These are phyloP conservation scores for Meganola albula DNA, from an alignment of 2,888 invertebrate genomes.

Conservation along the genomic window DNA sequence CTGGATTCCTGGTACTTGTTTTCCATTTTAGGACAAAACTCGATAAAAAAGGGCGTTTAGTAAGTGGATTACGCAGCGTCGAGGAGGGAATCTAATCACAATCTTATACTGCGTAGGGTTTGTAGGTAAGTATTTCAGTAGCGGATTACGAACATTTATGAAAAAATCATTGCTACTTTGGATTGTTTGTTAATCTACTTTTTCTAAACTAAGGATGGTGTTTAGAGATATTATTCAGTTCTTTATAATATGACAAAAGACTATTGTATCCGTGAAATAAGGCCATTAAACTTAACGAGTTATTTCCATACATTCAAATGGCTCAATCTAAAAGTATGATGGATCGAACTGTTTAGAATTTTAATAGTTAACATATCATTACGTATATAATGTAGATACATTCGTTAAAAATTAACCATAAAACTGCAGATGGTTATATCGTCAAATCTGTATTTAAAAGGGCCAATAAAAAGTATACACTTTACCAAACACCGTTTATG, in stretches of 20 bases:
- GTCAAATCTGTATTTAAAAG: no score
- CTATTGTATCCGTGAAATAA: constrained; percentile 46
- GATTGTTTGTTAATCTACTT: no score
- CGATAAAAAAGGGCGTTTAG: constrained; percentile 71
- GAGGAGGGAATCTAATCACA: constrained; percentile 42
- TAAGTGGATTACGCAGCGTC: constrained; percentile 27
- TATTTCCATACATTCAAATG: constrained; percentile 38
- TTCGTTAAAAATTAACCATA: constrained; percentile 8
- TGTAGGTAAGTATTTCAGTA: no score
- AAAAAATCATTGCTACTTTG: no score
- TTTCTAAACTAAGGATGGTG: no score
- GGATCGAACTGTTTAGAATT: constrained; percentile 19
- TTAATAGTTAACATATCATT: no score
- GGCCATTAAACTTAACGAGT: constrained; percentile 31
- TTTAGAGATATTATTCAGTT: no score
- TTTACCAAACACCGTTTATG: no score
- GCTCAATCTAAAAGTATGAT: constrained; percentile 43
- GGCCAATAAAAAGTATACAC: no score
- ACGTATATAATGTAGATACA: constrained; percentile 17
- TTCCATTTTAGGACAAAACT: constrained; percentile 79
- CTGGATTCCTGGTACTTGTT: constrained; percentile 71
- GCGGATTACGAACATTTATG: no score
- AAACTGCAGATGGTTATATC: no score
- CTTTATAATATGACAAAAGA: no score
- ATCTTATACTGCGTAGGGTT: constrained; percentile 39